These are phyloP conservation scores for Haemorhous mexicanus DNA, from an alignment of 2,113 vertebrate genomes.

Conservation along the genomic window DNA sequence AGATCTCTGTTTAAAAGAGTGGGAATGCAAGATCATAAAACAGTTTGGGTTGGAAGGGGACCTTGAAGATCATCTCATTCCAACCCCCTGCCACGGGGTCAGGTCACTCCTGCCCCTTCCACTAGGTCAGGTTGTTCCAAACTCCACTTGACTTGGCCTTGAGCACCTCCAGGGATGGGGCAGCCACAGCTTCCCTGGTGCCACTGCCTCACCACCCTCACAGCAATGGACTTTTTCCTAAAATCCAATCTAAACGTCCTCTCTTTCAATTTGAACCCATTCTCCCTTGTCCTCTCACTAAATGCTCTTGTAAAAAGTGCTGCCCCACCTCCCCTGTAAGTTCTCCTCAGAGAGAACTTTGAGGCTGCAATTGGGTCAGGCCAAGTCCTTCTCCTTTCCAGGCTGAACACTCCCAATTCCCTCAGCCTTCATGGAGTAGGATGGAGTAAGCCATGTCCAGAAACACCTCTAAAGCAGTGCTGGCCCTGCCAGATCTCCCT, in stretches of 20 bases:
- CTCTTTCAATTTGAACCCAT: neutral
- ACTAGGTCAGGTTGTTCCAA: neutral
- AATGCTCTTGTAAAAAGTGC: neutral
- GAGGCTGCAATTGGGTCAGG: too few species aligned
- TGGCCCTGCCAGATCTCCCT: neutral
- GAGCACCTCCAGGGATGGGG: neutral
- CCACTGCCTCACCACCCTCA: neutral
- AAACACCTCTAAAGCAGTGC: neutral
- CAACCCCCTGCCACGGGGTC: neutral
- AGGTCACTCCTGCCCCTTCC: too few species aligned
- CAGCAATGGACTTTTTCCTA: neutral
- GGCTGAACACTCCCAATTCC: neutral
- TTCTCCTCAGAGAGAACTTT: neutral
- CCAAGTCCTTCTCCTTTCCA: neutral
- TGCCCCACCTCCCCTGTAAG: neutral
- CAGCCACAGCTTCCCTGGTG: neutral
- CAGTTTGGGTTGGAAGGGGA: neutral
- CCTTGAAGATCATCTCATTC: neutral
- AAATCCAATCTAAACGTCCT: neutral
- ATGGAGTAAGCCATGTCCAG: fast-evolving
- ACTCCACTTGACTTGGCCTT: neutral
- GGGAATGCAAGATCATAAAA: neutral
- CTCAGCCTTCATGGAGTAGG: neutral
- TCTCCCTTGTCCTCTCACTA: neutral
- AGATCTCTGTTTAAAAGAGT: neutral